Conservation (phyloP, 2,888 invertebrate species). For the Petrolisthes cinctipes region DNA sequence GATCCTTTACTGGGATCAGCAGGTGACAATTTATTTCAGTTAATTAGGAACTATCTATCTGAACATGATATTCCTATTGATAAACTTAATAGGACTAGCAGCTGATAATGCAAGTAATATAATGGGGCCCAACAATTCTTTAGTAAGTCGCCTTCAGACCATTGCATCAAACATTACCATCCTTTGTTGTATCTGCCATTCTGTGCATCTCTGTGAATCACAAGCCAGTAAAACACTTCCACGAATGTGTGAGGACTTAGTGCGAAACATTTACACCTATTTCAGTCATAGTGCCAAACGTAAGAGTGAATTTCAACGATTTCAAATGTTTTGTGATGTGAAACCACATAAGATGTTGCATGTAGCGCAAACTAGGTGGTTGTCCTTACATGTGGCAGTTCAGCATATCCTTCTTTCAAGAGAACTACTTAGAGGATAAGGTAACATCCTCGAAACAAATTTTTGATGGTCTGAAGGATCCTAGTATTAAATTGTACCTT, state of each 20-base stretch:
- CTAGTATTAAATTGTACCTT: neutral
- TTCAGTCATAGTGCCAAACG: constrained; percentile 11
- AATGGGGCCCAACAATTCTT: neutral
- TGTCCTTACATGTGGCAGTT: neutral
- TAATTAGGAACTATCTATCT: no score
- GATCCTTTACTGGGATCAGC: no score
- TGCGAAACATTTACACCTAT: neutral
- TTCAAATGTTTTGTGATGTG: constrained; percentile 8
- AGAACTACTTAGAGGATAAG: neutral
- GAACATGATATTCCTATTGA: no score
- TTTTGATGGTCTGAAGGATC: neutral
- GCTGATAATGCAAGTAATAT: neutral
- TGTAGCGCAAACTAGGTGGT: neutral
- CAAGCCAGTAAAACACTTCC: neutral
- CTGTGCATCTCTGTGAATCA: neutral
- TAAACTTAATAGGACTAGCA: neutral
- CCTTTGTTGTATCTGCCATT: constrained; percentile 19
- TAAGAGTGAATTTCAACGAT: neutral
- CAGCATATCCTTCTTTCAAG: neutral
- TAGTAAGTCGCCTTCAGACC: neutral
- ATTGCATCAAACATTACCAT: neutral
- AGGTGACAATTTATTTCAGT: no score
- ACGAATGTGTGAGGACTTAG: neutral
- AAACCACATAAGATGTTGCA: constrained; percentile 17
- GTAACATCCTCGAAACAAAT: neutral